Percentiles rank a stretch among this genome's conserved stretches.
phyloP scores from a whole-genome alignment of 2,113 vertebrate species.

The Sigmodon hispidus region DNA sequence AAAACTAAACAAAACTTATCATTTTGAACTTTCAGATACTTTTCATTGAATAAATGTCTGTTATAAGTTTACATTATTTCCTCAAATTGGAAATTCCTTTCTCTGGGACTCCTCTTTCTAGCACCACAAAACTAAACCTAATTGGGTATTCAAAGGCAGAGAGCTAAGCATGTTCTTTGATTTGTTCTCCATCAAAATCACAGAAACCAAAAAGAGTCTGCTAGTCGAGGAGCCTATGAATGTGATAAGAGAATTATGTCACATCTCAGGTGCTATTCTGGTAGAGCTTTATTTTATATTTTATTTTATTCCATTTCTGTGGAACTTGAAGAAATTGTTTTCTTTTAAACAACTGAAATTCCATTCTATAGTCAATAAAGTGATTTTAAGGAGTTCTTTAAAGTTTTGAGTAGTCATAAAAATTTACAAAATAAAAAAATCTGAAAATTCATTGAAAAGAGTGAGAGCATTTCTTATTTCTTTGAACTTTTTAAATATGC shows the following conservation, averaged over 20 bases:
- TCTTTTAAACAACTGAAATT: not conserved
- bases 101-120: not conserved
- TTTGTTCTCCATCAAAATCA: not conserved
- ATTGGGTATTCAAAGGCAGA: not conserved
- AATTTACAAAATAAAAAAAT: not conserved
- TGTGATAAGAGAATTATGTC: not conserved
- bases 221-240: too few species aligned
- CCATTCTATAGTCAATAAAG: not conserved
- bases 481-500: not conserved
- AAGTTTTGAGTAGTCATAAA: slow-evolving; percentile 3
- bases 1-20: not conserved
- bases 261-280: not conserved
- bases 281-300: not conserved
- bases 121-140: not conserved
- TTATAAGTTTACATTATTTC: not conserved
- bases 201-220: not conserved
- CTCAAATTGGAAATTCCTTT: not conserved
- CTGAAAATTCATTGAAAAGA: not conserved
- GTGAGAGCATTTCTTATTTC: not conserved
- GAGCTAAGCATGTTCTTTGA: not conserved
- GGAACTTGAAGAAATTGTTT: not conserved
- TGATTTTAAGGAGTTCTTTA: slow-evolving; percentile 22
- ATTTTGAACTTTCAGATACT: slow-evolving; percentile 42
- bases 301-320: not conserved
- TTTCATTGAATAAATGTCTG: not conserved